Base-by-base conservation (phyloP, 2,113 vertebrate species). In the Corythornis cristatus region DNA sequence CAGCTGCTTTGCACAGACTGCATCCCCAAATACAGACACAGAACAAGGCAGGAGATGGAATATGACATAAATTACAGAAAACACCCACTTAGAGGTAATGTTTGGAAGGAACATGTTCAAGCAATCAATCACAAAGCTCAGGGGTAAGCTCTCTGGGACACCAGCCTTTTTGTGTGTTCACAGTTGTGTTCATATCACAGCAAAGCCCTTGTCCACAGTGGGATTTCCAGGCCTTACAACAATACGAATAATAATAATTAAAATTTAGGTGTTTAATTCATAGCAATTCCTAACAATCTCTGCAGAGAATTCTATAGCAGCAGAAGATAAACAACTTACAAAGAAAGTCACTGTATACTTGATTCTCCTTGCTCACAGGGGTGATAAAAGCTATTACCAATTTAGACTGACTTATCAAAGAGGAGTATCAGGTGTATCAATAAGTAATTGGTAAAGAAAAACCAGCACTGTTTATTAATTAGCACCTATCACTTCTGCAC, bases 231-330 rank as follows among this genome's bases (percentile, higher is more conserved):
- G 91, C 65, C 56, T 90, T 93, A 48, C 79, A 48, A 64, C 72
- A 93, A 80, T 77, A 60, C 85, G 93, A 95, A 95, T 91, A 96
- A 83, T 64, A 93, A 89, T 93, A 94, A 96, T 82, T 94, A 74
- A 75, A 95, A 93, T 54, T 51, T 88, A 94, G 84, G 91, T 93
- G 73, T 88, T 95, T 95, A 93, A 96, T 94, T 93, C 86, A 81
- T 75, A 77, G 72, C 65, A 22, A 77, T 90, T 91, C 84, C 67
- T 51, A 60, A 77, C 74, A 83, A 96, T 80, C 31, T 94, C 96
- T 86, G 68, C 60, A 88, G 94, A 95, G 94, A 64, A 80, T 93
- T 95, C 79, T 83, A 0, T 61, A 88, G 53, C 72, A 53, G 67
- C 48, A 45, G 72, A 88, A 93, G 91, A 93, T 83, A 96, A 93